These are phyloP conservation scores for Gymnocheta viridis DNA, from an alignment of 2,888 invertebrate species.

Conservation along the genomic window DNA sequence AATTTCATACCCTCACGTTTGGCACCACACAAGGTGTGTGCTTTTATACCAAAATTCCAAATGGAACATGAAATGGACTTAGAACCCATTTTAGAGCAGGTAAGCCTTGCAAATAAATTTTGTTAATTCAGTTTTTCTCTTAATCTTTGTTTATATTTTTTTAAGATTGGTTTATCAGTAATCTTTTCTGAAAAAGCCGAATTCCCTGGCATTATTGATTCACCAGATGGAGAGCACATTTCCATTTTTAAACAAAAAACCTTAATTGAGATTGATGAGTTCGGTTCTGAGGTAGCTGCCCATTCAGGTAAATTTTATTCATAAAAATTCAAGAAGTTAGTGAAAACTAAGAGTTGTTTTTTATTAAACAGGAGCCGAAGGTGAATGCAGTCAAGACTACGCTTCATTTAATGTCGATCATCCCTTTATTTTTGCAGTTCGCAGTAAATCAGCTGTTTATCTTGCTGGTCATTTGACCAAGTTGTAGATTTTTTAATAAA, in stretches of 20 bases:
- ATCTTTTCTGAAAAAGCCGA: background rate
- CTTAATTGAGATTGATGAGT: background rate
- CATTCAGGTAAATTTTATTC: background rate
- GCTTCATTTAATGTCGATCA: background rate
- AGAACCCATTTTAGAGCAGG: background rate
- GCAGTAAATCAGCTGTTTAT: background rate
- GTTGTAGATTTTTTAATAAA: background rate
- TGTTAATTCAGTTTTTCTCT: background rate
- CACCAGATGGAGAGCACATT: background rate
- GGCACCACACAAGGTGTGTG: background rate
- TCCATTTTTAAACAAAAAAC: background rate
- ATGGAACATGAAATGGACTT: background rate
- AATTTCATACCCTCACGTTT: background rate
- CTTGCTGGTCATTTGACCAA: background rate
- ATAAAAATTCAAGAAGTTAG: background rate
- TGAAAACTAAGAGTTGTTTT: background rate
- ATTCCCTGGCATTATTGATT: background rate
- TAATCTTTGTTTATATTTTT: background rate
- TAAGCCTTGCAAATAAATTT: background rate
- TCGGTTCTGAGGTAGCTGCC: background rate
- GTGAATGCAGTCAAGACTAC: background rate
- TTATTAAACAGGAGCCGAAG: background rate
- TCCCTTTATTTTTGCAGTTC: background rate
- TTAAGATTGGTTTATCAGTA: background rate
- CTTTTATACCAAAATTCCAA: conserved; percentile 87